Evolutionary conservation across 2,888 invertebrate species (phyloP), one percentile per base, ranked within the genome.

Genomic region (Hyles lineata): DNA sequence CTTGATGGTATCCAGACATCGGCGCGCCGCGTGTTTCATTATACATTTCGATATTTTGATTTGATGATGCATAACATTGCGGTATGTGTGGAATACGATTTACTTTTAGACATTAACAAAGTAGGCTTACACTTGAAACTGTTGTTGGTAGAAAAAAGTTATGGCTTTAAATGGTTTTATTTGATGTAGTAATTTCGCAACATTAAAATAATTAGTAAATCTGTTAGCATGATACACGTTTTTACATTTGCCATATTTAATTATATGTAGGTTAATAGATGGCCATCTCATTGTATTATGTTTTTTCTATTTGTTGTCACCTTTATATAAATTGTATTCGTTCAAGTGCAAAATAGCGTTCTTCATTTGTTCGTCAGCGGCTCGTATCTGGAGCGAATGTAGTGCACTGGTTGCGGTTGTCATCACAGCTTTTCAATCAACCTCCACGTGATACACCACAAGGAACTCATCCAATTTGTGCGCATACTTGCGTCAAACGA

Each of bases 401-500:
- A 50, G 43, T 17, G 17, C 67, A 21, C n/a, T 6, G 23, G 55
- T 23, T 23, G 35, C 63, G n/a, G 52, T 52, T 55, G 61, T 72
- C 72, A 72, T 58, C 35, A 72, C 58, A 67, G 58, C 58, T 63
- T 72, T 67, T 23, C 35, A 58, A 72, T 67, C 72, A 76, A 43
- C 70, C 74, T 50, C 43, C 74, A 73, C 77, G 79, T 78, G 79
- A 82, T 82, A 70, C 52, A 58, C 9, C 74, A 79, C 74, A 81
- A 77, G 77, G 82, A 84, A 81, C 77, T 85, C 87, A 83, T 89
- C 88, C 89, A 90, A 90, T 91, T 89, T 88, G 86, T 79, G 77
- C 81, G 81, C 82, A 83, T 81, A 84, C 83, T 89, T 86, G 88
- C 89, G 89, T 89, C 88, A 84, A 87, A 89, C 88, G 86, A 86